Percentiles rank a stretch among this genome's conserved stretches.
Conservation (phyloP, 2,888 invertebrate species). For the Blera fallax region DNA sequence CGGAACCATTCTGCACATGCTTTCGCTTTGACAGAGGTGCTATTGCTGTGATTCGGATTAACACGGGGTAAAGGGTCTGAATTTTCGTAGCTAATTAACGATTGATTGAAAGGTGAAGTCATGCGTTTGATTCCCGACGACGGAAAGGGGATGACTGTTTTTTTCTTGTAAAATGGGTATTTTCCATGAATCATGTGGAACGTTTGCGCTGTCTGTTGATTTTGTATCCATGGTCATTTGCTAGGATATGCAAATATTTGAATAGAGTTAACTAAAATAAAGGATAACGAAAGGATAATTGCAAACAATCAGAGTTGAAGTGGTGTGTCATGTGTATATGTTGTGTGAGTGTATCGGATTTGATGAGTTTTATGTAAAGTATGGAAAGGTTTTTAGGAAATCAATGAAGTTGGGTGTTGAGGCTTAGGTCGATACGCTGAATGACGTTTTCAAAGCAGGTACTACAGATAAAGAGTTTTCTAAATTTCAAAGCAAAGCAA, state of each 20-base stretch:
- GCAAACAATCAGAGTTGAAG: not conserved
- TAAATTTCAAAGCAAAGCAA: no score
- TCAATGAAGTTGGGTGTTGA: not conserved
- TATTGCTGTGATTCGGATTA: conserved; percentile 22
- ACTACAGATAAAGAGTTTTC: no score
- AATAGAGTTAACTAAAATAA: not conserved
- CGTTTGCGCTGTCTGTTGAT: conserved; percentile 12
- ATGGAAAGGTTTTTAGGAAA: not conserved
- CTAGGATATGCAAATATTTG: conserved; percentile 31
- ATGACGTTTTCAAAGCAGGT: no score
- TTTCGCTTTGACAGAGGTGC: conserved; percentile 35
- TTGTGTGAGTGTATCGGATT: not conserved
- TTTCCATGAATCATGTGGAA: conserved; percentile 45
- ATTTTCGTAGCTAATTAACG: conserved; percentile 70
- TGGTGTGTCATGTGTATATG: not conserved
- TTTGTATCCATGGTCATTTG: conserved; percentile 26
- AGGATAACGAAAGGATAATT: not conserved
- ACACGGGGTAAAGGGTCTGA: conserved; percentile 14
- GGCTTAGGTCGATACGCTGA: not conserved
- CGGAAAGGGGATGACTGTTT: not conserved
- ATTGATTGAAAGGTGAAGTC: conserved; percentile 69
- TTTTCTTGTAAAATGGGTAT: conserved; percentile 31
- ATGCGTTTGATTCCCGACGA: conserved; percentile 66
- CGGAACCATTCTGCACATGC: conserved; percentile 26
- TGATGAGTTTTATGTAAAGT: not conserved